Base-by-base conservation (phyloP, 2,113 vertebrate genomes). In the Prionailurus bengalensis region DNA sequence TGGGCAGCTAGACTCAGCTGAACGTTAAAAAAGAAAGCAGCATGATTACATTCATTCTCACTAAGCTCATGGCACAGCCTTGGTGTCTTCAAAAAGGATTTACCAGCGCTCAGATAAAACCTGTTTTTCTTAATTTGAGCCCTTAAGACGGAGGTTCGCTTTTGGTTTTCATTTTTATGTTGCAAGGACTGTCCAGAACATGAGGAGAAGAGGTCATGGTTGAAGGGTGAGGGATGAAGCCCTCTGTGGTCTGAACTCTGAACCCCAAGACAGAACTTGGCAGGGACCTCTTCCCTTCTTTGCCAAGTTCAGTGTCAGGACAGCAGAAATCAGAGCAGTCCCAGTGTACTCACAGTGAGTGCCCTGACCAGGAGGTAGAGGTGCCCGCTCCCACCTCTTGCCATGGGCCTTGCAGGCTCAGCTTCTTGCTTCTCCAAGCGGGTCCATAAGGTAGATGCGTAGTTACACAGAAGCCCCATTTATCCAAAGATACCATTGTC, bases 261-360 rank as follows among this genome's bases (percentile, higher is more conserved):
- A 39, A 1, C 27, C 70, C 58, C 29, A 7, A 1, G n/a, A 2
- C 33, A 23, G 85, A 58, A 1, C 36, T 29, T 29, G 36, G 36
- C 85, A 19, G 25, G 19, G 17, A 9, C 36, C 45, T 39, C 39
- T 27, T n/a, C 42, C 6, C 58, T 78, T 61, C 80, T 36, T 14
- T 42, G 31, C 1, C 15, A 33, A 48, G 9, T 17, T 31, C 27
- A 16, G 71, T 17, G 29, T 76, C 63, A 25, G 61, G 39, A 9
- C n/a, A 23, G 21, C 8, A 17, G 58, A 7, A 61, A 23, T 61
- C 61, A 45, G 45, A 25, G 10, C 17, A 21, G 45, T 36, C 45
- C 81, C 51, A 10, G 13, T 6, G 4, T 63, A 5, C 2, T 0
- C 27, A 19, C 1, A 1, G 1, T 3, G 55, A 27, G n/a, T 4